Percentiles rank a stretch among this genome's conserved stretches.
phyloP scores from a whole-genome alignment of 2,888 invertebrate species.

The Epinotia ramella region DNA sequence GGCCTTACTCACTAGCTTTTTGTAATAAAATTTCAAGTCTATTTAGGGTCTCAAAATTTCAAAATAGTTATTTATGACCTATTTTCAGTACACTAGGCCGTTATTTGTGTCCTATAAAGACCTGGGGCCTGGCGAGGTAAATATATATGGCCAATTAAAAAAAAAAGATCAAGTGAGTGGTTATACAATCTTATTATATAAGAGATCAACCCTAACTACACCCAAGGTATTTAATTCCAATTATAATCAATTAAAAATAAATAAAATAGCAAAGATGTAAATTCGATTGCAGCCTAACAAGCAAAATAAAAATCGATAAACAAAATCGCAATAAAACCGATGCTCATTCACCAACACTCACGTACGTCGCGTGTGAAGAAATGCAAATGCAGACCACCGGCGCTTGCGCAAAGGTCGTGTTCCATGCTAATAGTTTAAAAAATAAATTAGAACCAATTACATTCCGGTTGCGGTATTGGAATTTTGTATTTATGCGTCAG shows the following conservation, averaged over 20 bases:
- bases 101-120: too few species aligned
- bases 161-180: too few species aligned
- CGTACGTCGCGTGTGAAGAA: conserved; percentile 55
- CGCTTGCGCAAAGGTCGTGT: conserved; percentile 48
- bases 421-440: conserved; percentile 42
- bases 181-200: too few species aligned
- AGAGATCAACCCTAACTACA: too few species aligned
- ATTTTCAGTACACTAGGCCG: too few species aligned
- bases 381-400: conserved; percentile 63
- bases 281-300: not conserved
- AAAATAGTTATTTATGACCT: too few species aligned
- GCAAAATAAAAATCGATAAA: conserved; percentile 34
- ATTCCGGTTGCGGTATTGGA: conserved; percentile 9
- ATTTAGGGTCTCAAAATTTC: too few species aligned
- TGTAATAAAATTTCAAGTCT: too few species aligned
- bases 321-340: conserved; percentile 31
- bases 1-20: too few species aligned
- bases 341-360: conserved; percentile 4
- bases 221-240: not conserved
- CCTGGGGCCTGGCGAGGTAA: too few species aligned
- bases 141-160: too few species aligned
- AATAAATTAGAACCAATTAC: conserved; percentile 38
- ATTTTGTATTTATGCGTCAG: conserved; percentile 24
- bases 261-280: not conserved
- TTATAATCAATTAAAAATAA: not conserved